Evolutionary conservation across 2,888 invertebrate genomes (phyloP), one percentile per base, ranked within the genome.

Genomic region (Mythimna loreyi): DNA sequence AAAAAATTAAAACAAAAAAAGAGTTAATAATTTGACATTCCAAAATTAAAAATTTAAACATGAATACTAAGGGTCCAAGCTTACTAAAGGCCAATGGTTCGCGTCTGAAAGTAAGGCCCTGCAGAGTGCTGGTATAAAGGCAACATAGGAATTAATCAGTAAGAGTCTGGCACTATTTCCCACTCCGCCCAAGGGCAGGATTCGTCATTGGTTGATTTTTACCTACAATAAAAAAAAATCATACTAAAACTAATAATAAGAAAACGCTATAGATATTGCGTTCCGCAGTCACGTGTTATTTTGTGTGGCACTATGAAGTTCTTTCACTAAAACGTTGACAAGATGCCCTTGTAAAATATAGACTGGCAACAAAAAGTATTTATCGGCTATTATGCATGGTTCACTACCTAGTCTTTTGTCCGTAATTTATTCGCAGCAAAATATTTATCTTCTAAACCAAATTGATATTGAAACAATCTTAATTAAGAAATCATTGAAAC

Each of bases 271-370:
- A 30, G 2, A n/a, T 30, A 52, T 30, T 5, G 11, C 2, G n/a
- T n/a, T 36, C 16, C 16, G n/a, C 43, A 8, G 21, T 21, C 13
- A 21, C 16, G 23, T 47, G 11, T 28, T 21, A 36, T 64, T 45
- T 9, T 25, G 19, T 21, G 28, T 19, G 13, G 36, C 23, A 58
- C 19, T 43, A 36, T 23, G 7, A 36, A 36, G 56, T 69, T 73
- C 68, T 55, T 40, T 69, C 8, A 53, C 40, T 52, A 16, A 13
- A 45, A 36, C 30, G 19, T 40, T 56, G 5, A 56, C 43, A 50
- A 23, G 47, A 58, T 21, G 57, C 52, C 53, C 73, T 78, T 74
- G 78, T 78, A 63, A 58, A 71, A 72, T 78, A 63, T 36, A 58
- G n/a, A 72, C 28, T n/a, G 13, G 9, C 28, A 7, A 40, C 50